Conservation (phyloP, 2,797 vertebrate species). For the Neoniphon sammara region DNA sequence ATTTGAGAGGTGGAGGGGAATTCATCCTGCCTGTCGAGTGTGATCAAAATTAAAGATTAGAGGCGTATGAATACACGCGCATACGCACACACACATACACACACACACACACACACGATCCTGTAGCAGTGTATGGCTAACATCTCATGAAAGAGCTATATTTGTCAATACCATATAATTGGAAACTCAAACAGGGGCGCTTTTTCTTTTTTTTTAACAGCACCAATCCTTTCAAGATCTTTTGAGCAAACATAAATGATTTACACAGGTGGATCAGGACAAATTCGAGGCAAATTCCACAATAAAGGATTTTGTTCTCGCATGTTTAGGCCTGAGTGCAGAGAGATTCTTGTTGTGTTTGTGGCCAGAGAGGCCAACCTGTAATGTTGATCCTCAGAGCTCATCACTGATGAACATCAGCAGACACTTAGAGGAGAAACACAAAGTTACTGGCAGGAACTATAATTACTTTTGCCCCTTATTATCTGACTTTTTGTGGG, state of each 20-base stretch:
- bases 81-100: slow-evolving; percentile 11
- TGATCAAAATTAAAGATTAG: slow-evolving; percentile 83
- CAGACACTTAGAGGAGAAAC: slow-evolving; percentile 1
- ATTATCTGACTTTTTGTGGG: too few species aligned
- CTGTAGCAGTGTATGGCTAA: slow-evolving; percentile 62
- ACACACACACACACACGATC: slow-evolving; percentile 1
- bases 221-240: slow-evolving; percentile 60
- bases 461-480: too few species aligned
- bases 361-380: slow-evolving; percentile 20
- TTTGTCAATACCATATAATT: slow-evolving; percentile 74
- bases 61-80: slow-evolving; percentile 37
- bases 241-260: slow-evolving; percentile 70
- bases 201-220: slow-evolving; percentile 48
- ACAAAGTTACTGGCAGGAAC: background rate
- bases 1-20: slow-evolving; percentile 82
- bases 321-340: slow-evolving; percentile 24
- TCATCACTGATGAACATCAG: slow-evolving; percentile 24
- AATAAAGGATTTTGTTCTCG: slow-evolving; percentile 30
- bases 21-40: slow-evolving; percentile 78
- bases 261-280: slow-evolving; percentile 68
- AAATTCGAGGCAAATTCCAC: slow-evolving; percentile 66
- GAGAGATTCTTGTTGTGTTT: slow-evolving; percentile 31
- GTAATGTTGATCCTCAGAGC: background rate
- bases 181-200: slow-evolving; percentile 71
- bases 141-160: slow-evolving; percentile 64